Evolutionary conservation across 2,113 vertebrate species (phyloP).

Genomic region (Edolisoma coerulescens): DNA sequence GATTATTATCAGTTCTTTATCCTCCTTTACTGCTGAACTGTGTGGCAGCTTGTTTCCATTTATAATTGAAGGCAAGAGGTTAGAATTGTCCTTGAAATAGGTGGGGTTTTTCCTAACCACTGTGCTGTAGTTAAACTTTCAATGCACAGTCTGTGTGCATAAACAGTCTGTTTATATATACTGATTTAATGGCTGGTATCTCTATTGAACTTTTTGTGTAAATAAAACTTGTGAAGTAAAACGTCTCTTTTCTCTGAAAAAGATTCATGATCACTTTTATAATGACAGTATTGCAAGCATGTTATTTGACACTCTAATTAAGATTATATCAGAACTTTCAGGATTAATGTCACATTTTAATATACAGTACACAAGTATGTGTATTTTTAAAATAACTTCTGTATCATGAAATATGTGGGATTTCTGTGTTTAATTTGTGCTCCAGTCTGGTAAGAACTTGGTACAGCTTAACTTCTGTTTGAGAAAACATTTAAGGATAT

Average conservation of each 20-base stretch:
- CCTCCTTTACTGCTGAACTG: conserved; percentile 8
- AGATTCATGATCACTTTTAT: background rate
- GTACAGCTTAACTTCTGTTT: background rate
- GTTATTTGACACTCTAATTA: background rate
- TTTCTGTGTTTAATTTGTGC: background rate
- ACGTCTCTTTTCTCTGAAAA: background rate
- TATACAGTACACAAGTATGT: background rate
- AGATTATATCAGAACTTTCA: background rate
- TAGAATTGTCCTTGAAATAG: background rate
- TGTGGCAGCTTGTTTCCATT: background rate
- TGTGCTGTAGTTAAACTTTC: background rate
- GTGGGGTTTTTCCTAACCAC: background rate
- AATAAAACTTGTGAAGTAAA: background rate
- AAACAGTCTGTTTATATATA: background rate
- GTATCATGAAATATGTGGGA: background rate
- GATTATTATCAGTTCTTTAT: conserved; percentile 30
- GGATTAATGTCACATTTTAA: background rate
- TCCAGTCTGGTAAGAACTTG: background rate
- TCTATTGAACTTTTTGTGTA: background rate
- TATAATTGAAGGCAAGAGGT: background rate
- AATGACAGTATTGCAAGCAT: background rate
- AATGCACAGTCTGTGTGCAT: too few relatives aligned
- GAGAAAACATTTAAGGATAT: background rate
- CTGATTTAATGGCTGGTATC: background rate
- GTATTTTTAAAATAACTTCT: background rate